Percentiles rank a stretch among this genome's conserved stretches.
Conservation (phyloP, 1,140 invertebrate species). For the Apocrypta bakeri region DNA sequence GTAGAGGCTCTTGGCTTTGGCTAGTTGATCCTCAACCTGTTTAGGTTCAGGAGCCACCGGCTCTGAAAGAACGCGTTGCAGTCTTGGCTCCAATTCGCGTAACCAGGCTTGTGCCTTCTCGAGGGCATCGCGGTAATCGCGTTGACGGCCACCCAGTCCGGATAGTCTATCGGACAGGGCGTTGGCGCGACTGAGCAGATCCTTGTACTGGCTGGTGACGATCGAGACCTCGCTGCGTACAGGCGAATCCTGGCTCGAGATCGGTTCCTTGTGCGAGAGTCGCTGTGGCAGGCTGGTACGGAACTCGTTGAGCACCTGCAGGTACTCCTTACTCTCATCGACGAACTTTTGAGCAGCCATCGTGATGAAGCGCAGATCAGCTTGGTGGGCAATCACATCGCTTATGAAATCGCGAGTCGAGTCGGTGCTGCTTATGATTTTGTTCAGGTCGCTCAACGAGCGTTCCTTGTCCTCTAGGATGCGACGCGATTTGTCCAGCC, state of each 20-base stretch:
- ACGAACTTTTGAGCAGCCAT: conserved; percentile 96
- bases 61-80: conserved; percentile 85
- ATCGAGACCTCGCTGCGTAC: conserved; percentile 83
- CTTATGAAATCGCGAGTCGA: conserved; percentile 90
- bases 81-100: conserved; percentile 85
- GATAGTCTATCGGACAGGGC: conserved; percentile 86
- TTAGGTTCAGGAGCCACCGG: conserved; percentile 89
- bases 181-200: conserved; percentile 87
- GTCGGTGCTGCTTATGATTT: conserved; percentile 82
- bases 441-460: conserved; percentile 86
- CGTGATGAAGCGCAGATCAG: conserved; percentile 93
- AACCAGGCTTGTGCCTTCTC: conserved; percentile 90
- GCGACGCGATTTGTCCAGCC: conserved; percentile 87
- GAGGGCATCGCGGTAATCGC: conserved; percentile 88
- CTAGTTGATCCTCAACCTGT: conserved; percentile 90
- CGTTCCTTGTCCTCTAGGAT: conserved; percentile 90
- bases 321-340: conserved; percentile 93
- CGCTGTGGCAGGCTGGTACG: conserved; percentile 87
- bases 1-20: conserved; percentile 87
- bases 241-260: conserved; percentile 80
- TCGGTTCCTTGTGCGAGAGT: conserved; percentile 83
- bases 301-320: conserved; percentile 88
- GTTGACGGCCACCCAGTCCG: conserved; percentile 84
- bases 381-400: conserved; percentile 95
- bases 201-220: conserved; percentile 83